A percentile compares a stretch with the other conserved stretches of the same genome.
phyloP scores from a whole-genome alignment of 1,140 invertebrate genomes.

The Ceratitis capitata region DNA sequence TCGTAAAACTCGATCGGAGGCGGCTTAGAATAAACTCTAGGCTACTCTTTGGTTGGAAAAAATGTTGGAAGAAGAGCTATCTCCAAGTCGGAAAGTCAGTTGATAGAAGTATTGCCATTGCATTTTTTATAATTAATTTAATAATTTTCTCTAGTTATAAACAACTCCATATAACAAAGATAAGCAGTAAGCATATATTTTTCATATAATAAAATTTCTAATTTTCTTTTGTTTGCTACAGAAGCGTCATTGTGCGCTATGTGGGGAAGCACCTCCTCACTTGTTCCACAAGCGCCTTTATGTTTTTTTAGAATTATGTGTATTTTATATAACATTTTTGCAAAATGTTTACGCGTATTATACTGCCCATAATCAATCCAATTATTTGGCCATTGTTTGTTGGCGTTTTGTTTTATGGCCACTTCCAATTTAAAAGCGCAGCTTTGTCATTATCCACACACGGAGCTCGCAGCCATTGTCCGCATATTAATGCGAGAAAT shows the following conservation, averaged over 20 bases:
- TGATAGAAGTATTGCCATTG: too few species aligned
- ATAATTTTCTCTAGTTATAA: too few species aligned
- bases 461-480: not conserved
- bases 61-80: too few species aligned
- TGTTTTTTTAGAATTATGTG: not conserved
- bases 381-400: not conserved
- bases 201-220: too few species aligned
- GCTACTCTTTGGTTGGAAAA: too few species aligned
- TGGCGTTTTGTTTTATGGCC: constrained; percentile 10
- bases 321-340: not conserved
- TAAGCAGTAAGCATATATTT: not conserved
- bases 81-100: too few species aligned
- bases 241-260: not conserved
- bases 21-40: too few species aligned
- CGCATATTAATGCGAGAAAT: constrained; percentile 28
- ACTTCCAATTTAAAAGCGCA: not conserved
- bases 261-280: not conserved
- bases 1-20: too few species aligned
- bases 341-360: not conserved
- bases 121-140: too few species aligned
- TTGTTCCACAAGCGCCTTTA: not conserved
- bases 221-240: too few species aligned
- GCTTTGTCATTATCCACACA: not conserved
- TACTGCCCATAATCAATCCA: not conserved
- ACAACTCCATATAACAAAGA: too few species aligned